Conservation (phyloP, 1,140 invertebrate species). For the Drusus annulatus region DNA sequence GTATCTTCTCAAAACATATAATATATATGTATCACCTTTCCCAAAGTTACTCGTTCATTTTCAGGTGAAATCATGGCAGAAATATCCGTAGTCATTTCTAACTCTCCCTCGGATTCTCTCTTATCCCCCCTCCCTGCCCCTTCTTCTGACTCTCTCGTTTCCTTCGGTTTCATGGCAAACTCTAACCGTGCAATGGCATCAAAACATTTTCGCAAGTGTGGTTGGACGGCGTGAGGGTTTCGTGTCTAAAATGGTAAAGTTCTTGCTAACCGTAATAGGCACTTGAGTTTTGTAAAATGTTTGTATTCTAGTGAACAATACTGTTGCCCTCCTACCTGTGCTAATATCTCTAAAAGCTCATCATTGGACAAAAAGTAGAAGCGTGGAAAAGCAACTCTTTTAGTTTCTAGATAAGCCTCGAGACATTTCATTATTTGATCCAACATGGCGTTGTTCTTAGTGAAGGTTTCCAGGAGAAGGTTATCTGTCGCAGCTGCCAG, state of each 20-base stretch:
- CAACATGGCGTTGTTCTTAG: constrained; percentile 83
- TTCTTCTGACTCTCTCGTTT: constrained; percentile 24
- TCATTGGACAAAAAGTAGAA: constrained; percentile 97
- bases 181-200: constrained; percentile 90
- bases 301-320: no score
- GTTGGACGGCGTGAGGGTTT: constrained; percentile 91
- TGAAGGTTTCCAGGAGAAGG: constrained; percentile 79
- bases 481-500: constrained; percentile 78
- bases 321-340: constrained; percentile 73
- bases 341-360: constrained; percentile 92
- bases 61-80: constrained; percentile 91
- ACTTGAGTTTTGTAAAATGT: no score
- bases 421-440: constrained; percentile 88
- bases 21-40: constrained; percentile 71
- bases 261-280: no score
- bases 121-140: constrained; percentile 40
- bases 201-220: constrained; percentile 98
- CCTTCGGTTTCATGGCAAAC: constrained; percentile 71
- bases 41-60: constrained; percentile 82
- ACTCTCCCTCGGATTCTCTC: constrained; percentile 77
- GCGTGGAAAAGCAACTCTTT: constrained; percentile 90
- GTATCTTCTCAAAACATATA: not conserved
- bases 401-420: constrained; percentile 88
- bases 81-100: constrained; percentile 86
- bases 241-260: constrained; percentile 73